Percentiles rank a stretch among this genome's conserved stretches.
These are phyloP conservation scores for Trinorchestia longiramus DNA, from an alignment of 1,140 invertebrate genomes.

Conservation along the genomic window DNA sequence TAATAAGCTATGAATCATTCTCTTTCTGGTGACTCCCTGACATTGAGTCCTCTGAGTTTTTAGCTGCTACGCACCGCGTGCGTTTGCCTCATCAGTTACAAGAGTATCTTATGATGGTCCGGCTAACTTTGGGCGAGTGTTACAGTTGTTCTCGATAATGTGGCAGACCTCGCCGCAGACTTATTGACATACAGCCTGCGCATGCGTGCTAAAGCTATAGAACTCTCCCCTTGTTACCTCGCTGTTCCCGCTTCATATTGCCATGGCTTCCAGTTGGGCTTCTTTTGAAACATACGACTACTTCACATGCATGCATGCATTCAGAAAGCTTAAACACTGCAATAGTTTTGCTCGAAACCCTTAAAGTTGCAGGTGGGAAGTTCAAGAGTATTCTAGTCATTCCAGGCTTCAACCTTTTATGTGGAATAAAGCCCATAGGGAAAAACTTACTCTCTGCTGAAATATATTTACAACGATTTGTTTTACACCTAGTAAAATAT, in stretches of 20 bases:
- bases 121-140: slow-evolving; percentile 44
- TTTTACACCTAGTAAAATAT: no score
- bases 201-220: slow-evolving; percentile 37
- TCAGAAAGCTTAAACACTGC: background rate
- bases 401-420: background rate
- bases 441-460: background rate
- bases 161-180: slow-evolving; percentile 33
- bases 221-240: background rate
- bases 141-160: slow-evolving; percentile 54
- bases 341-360: background rate
- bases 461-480: background rate
- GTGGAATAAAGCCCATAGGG: background rate
- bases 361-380: background rate
- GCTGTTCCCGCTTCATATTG: background rate
- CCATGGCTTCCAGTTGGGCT: slow-evolving; percentile 16
- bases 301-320: slow-evolving; percentile 14
- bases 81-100: background rate
- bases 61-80: background rate
- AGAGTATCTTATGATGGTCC: slow-evolving; percentile 21
- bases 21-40: background rate
- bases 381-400: background rate
- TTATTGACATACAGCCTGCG: slow-evolving; percentile 43
- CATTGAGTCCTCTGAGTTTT: background rate
- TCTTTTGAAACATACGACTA: slow-evolving; percentile 36
- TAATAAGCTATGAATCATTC: background rate